These are phyloP conservation scores for Musca domestica DNA, from an alignment of 1,140 invertebrate genomes.

Conservation along the genomic window DNA sequence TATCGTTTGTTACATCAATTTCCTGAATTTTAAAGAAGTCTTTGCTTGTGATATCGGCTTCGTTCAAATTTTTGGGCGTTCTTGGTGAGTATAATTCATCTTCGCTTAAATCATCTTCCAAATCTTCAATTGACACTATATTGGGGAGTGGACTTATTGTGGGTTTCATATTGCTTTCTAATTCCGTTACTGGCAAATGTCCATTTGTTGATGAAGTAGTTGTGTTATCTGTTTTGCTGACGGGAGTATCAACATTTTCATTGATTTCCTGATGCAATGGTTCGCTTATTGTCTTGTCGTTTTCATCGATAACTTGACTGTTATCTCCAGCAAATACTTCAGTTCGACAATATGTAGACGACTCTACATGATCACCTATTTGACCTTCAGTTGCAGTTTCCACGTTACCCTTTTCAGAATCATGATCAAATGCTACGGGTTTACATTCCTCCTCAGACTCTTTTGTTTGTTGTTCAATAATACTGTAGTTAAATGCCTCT, in stretches of 20 bases:
- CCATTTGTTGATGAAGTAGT: background rate
- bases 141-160: background rate
- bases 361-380: background rate
- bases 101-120: slow-evolving; percentile 16
- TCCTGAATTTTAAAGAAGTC: slow-evolving; percentile 6
- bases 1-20: background rate
- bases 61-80: background rate
- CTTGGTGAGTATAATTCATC: slow-evolving; percentile 6
- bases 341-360: too few relatives aligned
- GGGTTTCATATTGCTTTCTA: background rate
- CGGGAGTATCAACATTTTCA: too few relatives aligned
- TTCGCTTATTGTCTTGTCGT: too few relatives aligned
- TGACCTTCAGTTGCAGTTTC: background rate
- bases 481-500: slow-evolving; percentile 6
- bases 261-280: too few relatives aligned
- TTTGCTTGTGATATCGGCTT: background rate
- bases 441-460: background rate
- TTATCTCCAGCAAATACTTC: too few relatives aligned
- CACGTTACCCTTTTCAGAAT: background rate
- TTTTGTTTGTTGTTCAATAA: background rate
- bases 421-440: background rate
- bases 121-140: slow-evolving; percentile 11
- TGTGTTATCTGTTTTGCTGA: too few relatives aligned
- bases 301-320: too few relatives aligned
- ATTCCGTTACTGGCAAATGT: background rate